These are phyloP conservation scores for Bryconaethiops microstoma DNA, from an alignment of 2,797 vertebrate genomes.

Conservation along the genomic window DNA sequence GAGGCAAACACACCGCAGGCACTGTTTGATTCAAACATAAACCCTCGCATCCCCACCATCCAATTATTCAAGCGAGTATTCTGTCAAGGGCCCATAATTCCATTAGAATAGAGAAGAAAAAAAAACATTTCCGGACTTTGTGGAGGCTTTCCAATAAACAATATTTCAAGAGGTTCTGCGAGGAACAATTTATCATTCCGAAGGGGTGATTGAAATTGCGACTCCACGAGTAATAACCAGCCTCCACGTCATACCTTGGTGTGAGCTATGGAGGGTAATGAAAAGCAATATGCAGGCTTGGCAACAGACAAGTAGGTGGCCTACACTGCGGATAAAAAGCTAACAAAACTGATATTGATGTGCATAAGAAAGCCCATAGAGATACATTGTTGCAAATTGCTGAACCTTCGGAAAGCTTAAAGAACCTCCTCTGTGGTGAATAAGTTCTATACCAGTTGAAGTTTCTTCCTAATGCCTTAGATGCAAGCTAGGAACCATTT, in stretches of 20 bases:
- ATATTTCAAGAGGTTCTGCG: conserved; percentile 67
- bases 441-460: too few relatives aligned
- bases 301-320: conserved; percentile 17
- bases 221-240: conserved; percentile 43
- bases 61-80: conserved; percentile 74
- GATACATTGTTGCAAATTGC: conserved; percentile 2
- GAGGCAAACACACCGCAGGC: conserved; percentile 74
- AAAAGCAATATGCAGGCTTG: conserved; percentile 37
- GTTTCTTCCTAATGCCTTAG: neutral
- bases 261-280: conserved; percentile 35
- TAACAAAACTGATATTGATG: conserved; percentile 22
- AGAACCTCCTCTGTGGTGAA: too few relatives aligned
- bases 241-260: conserved; percentile 35
- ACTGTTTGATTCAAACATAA: conserved; percentile 68
- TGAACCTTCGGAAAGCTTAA: too few relatives aligned
- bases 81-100: conserved; percentile 71
- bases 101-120: conserved; percentile 62
- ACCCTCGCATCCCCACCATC: conserved; percentile 61
- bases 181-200: conserved; percentile 64
- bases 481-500: neutral
- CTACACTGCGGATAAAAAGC: conserved; percentile 24
- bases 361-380: conserved; percentile 10
- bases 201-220: conserved; percentile 47
- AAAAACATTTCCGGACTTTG: conserved; percentile 65
- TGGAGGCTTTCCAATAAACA: conserved; percentile 72